These are phyloP conservation scores for Campopleginae sp. DNA, from an alignment of 2,888 invertebrate genomes.

Conservation along the genomic window DNA sequence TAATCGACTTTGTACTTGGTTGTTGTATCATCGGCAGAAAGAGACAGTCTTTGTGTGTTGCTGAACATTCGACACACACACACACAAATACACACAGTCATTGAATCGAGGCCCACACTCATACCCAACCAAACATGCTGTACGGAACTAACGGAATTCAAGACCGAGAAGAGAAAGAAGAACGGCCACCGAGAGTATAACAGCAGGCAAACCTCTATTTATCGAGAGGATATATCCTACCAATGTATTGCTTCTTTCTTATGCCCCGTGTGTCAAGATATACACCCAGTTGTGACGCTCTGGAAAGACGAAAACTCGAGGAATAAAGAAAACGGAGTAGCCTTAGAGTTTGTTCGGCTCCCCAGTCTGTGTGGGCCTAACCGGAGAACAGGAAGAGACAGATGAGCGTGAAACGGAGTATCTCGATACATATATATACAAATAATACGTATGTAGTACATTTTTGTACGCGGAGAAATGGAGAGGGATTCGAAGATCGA, in stretches of 20 bases:
- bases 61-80: constrained; percentile 18
- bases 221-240: constrained; percentile 61
- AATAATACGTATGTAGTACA: too few species aligned
- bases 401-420: constrained; percentile 12
- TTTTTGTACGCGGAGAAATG: background rate
- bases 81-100: background rate
- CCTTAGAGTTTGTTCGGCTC: constrained; percentile 24
- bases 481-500: constrained; percentile 71
- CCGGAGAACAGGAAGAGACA: constrained; percentile 32
- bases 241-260: constrained; percentile 3
- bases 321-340: constrained; percentile 30
- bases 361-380: constrained; percentile 60
- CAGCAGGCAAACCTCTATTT: constrained; percentile 66
- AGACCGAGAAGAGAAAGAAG: constrained; percentile 65
- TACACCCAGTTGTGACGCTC: background rate
- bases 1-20: constrained; percentile 70
- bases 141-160: constrained; percentile 69
- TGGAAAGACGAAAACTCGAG: constrained; percentile 36
- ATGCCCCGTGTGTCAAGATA: background rate
- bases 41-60: constrained; percentile 50
- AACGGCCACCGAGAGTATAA: constrained; percentile 37
- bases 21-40: constrained; percentile 67
- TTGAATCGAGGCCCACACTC: constrained; percentile 12
- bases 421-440: background rate
- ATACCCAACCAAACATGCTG: background rate